A percentile compares a stretch with the other conserved stretches of the same genome.
Evolutionary conservation across 2,888 invertebrate genomes (phyloP).

Genomic region (Drosophila fulvimacula): DNA sequence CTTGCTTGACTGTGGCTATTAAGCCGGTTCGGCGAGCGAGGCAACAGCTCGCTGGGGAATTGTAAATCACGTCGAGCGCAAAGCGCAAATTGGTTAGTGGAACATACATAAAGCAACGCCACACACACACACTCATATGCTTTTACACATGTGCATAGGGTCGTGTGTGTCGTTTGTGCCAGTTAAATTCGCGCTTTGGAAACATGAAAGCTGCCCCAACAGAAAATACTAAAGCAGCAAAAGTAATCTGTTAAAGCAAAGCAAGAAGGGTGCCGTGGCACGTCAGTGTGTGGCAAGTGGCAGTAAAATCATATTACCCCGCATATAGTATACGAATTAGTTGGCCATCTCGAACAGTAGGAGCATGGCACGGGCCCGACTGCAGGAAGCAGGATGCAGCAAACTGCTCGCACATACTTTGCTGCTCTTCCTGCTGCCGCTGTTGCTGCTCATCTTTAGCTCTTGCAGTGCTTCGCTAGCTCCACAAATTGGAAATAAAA

Average conservation of each 20-base stretch:
- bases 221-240: slow-evolving; percentile 55
- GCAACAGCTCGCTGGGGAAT: slow-evolving; percentile 72
- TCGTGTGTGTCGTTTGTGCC: slow-evolving; percentile 26
- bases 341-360: slow-evolving; percentile 49
- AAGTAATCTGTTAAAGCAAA: slow-evolving; percentile 58
- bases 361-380: slow-evolving; percentile 38
- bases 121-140: neutral
- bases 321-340: slow-evolving; percentile 62
- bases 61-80: slow-evolving; percentile 74
- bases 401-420: slow-evolving; percentile 24
- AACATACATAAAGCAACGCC: slow-evolving; percentile 52
- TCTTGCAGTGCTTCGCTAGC: slow-evolving; percentile 6
- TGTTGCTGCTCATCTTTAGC: slow-evolving; percentile 39
- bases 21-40: slow-evolving; percentile 36
- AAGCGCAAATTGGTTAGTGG: slow-evolving; percentile 71
- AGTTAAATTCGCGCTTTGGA: slow-evolving; percentile 63
- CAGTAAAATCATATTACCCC: slow-evolving; percentile 66
- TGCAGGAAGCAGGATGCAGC: slow-evolving; percentile 43
- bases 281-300: slow-evolving; percentile 24
- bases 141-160: slow-evolving; percentile 17
- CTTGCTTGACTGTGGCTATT: slow-evolving; percentile 41
- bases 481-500: slow-evolving; percentile 47
- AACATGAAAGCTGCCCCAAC: slow-evolving; percentile 59
- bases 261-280: slow-evolving; percentile 3
- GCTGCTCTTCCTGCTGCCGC: neutral